A percentile compares a stretch with the other conserved stretches of the same genome.
These are phyloP conservation scores for Acipenser ruthenus DNA, from an alignment of 2,797 vertebrate species.

Conservation along the genomic window DNA sequence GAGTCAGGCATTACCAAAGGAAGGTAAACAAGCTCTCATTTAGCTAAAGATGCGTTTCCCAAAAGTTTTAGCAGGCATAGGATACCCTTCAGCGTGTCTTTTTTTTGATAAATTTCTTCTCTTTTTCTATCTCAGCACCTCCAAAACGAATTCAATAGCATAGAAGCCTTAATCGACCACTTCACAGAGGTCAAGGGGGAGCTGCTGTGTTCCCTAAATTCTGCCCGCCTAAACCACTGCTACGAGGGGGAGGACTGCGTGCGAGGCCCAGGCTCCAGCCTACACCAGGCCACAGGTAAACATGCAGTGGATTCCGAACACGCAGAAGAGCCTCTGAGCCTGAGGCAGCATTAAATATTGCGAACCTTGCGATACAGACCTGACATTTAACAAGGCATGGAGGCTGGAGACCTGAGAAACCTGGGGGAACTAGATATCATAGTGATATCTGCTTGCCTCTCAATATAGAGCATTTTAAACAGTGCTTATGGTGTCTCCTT, in stretches of 20 bases:
- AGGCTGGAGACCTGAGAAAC: no score
- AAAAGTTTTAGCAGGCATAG: no score
- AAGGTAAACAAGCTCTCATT: no score
- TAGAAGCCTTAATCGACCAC: conserved; percentile 75
- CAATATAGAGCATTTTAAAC: no score
- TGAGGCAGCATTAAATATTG: no score
- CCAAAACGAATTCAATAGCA: conserved; percentile 60
- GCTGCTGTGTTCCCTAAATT: conserved; percentile 66
- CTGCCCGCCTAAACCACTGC: conserved; percentile 73
- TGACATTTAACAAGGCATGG: no score
- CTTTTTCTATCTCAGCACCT: conserved; percentile 57
- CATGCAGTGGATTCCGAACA: conserved; percentile 21
- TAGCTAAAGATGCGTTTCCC: no score
- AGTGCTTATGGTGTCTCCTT: no score
- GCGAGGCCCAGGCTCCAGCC: conserved; percentile 18
- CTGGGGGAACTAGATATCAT: no score
- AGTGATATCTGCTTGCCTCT: no score
- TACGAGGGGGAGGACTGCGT: conserved; percentile 69
- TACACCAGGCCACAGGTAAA: conserved; percentile 23
- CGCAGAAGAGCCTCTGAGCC: conserved; percentile 11
- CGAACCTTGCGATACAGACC: no score
- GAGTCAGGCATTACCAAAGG: no score
- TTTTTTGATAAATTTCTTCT: conserved; percentile 3
- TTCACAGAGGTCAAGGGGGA: conserved; percentile 54
- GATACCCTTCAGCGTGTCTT: neutral